A percentile compares a stretch with the other conserved stretches of the same genome.
Conservation (phyloP, 2,797 vertebrate species). For the Rhincodon typus region DNA sequence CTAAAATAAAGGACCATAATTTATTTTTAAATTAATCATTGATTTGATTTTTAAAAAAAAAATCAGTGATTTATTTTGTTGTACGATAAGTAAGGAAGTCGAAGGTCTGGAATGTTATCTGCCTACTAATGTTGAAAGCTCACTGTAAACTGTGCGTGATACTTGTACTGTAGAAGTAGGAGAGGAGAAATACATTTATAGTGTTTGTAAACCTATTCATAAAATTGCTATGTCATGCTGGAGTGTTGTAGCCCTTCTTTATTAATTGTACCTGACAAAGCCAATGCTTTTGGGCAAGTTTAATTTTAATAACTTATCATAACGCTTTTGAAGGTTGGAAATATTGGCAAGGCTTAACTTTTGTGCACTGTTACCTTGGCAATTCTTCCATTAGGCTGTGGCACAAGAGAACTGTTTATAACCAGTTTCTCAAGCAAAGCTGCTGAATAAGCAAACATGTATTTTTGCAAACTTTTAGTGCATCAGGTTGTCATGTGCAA, state of each 20-base stretch:
- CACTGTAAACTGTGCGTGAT: neutral
- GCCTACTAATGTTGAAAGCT: neutral
- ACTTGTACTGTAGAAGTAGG: neutral
- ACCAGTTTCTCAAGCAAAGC: neutral
- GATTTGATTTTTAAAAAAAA: neutral
- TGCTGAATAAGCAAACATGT: neutral
- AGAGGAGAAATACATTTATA: neutral
- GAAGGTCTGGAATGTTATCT: neutral
- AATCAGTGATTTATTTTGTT: neutral
- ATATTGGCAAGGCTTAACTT: neutral
- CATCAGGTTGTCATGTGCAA: neutral
- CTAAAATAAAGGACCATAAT: too few relatives aligned
- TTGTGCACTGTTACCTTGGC: neutral
- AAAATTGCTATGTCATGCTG: slow-evolving; percentile 1
- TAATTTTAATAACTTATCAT: neutral
- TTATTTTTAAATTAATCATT: neutral
- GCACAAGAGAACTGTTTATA: neutral
- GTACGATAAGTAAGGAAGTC: neutral
- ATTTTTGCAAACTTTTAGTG: neutral
- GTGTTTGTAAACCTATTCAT: neutral
- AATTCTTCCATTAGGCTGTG: neutral
- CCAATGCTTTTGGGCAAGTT: neutral
- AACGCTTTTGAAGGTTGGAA: neutral
- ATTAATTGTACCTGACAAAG: neutral
- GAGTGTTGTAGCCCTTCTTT: neutral